A percentile compares a stretch with the other conserved stretches of the same genome.
Conservation (phyloP, 2,888 invertebrate genomes). For the Criorhina ranunculi region DNA sequence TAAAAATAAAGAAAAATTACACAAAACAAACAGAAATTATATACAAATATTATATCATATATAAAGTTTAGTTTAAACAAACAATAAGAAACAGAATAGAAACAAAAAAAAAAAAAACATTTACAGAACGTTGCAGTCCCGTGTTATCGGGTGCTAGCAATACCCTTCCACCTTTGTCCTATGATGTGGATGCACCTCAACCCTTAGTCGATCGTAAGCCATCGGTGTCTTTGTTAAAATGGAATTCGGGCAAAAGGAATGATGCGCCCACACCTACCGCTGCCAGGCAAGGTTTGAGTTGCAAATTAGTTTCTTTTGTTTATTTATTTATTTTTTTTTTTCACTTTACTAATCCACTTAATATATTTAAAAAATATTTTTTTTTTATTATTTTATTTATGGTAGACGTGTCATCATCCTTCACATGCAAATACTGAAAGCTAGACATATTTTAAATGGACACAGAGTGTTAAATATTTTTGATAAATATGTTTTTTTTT, state of each 20-base stretch:
- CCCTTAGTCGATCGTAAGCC: constrained; percentile 89
- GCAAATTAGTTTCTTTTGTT: constrained; percentile 76
- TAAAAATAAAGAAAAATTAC: constrained; percentile 40
- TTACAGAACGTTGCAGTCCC: constrained; percentile 90
- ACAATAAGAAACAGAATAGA: constrained; percentile 23
- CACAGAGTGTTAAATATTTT: constrained; percentile 16
- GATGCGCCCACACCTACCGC: constrained; percentile 82
- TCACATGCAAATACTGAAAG: constrained; percentile 81
- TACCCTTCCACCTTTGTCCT: constrained; percentile 85
- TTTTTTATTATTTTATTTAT: constrained; percentile 21
- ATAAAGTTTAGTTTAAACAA: constrained; percentile 35
- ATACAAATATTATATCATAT: neutral
- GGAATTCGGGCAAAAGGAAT: constrained; percentile 83
- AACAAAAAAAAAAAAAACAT: constrained; percentile 62
- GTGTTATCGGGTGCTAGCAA: constrained; percentile 86
- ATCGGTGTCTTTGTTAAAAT: constrained; percentile 87
- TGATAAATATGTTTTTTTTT: neutral
- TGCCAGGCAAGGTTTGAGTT: constrained; percentile 86
- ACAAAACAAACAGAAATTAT: no score
- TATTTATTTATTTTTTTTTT: constrained; percentile 16
- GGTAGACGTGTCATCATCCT: constrained; percentile 62
- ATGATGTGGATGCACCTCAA: constrained; percentile 89
- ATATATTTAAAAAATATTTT: neutral
- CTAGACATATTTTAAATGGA: constrained; percentile 79
- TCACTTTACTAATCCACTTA: constrained; percentile 59